Base-by-base conservation (phyloP, 2,113 vertebrate species). In the Calyptomena viridis region DNA sequence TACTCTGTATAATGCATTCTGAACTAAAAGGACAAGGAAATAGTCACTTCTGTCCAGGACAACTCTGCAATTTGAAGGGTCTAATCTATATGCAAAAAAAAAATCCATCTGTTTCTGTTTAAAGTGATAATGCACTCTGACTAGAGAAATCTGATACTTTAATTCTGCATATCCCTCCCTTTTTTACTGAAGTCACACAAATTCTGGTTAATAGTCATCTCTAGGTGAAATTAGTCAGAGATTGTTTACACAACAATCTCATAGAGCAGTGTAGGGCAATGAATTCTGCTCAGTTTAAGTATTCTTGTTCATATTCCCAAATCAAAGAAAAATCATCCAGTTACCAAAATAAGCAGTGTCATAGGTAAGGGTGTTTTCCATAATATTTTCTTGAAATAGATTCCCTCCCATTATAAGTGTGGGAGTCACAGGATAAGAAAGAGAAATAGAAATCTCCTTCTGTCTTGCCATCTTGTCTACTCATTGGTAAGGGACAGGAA, bases 361-460 rank as follows among this genome's bases (percentile, higher is more conserved):
- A 75, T 58, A 42, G 11, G 42, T n/a, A 83, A 44, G 37, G 14
- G 8, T 4, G 12, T 59, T 79, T 75, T 69, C 23, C 17, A 6
- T 42, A 47, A 12, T 5, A 14, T 75, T 69, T 64, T 59, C 5
- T 40, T 50, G 21, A 52, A 62, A 62, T 21, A 35, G 14, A 78
- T 55, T 46, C 35, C 23, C 16, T 63, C 22, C 10, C 16, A 74
- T 44, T 63, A 52, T 73, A 87, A 83, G 40, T 28, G 13, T 63
- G 52, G 31, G 15, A 58, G 22, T 30, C 1, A 0, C 1, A 0
- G n/a, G 7, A 69, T 14, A 40, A 35, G 55, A 44, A 69, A 28
- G 37, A 87, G 9, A 84, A 53, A 42, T 19, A 69, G 7, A 19
- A 68, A 42, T 19, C 8, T 42, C 7, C 39, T 63, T 63, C 39